Base-by-base conservation (phyloP, 2,797 vertebrate genomes). In the Eptatretus atami region DNA sequence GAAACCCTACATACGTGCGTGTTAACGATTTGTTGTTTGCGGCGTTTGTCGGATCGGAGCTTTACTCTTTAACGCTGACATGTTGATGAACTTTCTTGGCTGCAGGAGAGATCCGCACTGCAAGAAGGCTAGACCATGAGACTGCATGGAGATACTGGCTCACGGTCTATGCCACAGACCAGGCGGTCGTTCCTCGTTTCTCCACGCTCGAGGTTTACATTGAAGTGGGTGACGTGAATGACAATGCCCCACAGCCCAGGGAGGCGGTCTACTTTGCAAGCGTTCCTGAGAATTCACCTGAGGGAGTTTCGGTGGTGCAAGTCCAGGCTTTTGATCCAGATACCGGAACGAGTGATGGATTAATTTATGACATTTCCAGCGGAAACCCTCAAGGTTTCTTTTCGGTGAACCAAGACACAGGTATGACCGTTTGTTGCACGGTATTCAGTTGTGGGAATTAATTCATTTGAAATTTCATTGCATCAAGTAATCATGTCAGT, bases 381-480 rank as follows among this genome's bases (percentile, higher is more conserved):
- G 90, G 92, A 68, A 98, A 96, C 73, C 90, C 90, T 1, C 92
- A 98, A 69, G 90, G 90, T 19, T 98, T 96, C 76, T 96, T 98
- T 64, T 70, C 75, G 67, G 82, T 98, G 65, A 82, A 86, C 67
- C 66, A 77, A 65, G 86, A 77, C 75, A 88, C 83, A 67, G 90
- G 92, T 95, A 76, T 72, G 79, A 71, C 31, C 3, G 31, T 44
- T 44, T 44, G 31, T 8, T 8, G 31, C 31, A 44, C 19, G 19
- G 31, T 44, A 8, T 8, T 44, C 31, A 8, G 31, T 44, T 44
- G 4, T 5, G 31, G 31, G 31, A 8, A 44, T 4, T 44, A 44
- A 5, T 44, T 44, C 6, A 5, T 2, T 44, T 44, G 4, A 5
- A 44, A 44, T 44, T 44, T 44, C 31, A 44, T 44, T 44, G 31